Evolutionary conservation across 2,888 invertebrate genomes (phyloP).

Genomic region (Chrysomela aeneicollis): DNA sequence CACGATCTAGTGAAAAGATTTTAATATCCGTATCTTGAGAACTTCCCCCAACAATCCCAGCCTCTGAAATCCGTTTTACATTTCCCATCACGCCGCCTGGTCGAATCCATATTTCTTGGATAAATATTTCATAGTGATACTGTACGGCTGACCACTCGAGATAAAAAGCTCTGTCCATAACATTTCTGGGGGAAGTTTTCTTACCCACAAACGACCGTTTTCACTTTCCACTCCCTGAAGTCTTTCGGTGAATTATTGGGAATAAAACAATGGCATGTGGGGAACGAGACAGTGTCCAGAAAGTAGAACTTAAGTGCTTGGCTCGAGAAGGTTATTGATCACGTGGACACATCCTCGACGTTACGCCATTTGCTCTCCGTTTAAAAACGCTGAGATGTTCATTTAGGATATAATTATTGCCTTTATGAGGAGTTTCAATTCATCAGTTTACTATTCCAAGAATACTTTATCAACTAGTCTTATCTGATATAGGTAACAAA

Average conservation of each 20-base stretch:
- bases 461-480: too few relatives aligned
- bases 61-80: neutral
- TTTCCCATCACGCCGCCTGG: conserved; percentile 8
- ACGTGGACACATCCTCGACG: conserved; percentile 51
- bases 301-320: conserved; percentile 46
- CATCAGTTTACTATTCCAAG: neutral
- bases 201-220: conserved; percentile 54
- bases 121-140: conserved; percentile 42
- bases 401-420: neutral
- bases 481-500: too few relatives aligned
- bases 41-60: neutral
- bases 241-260: conserved; percentile 55
- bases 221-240: conserved; percentile 55
- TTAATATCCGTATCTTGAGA: neutral
- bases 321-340: conserved; percentile 58
- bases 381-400: neutral
- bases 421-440: neutral
- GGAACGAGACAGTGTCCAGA: conserved; percentile 42
- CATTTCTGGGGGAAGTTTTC: conserved; percentile 44
- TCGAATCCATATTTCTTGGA: conserved; percentile 37
- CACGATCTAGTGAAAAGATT: too few relatives aligned
- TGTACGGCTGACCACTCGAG: conserved; percentile 40
- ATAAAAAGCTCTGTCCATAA: conserved; percentile 44
- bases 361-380: neutral
- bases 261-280: conserved; percentile 55